Evolutionary conservation across 2,888 invertebrate genomes (phyloP).

Genomic region (Plutella xylostella): DNA sequence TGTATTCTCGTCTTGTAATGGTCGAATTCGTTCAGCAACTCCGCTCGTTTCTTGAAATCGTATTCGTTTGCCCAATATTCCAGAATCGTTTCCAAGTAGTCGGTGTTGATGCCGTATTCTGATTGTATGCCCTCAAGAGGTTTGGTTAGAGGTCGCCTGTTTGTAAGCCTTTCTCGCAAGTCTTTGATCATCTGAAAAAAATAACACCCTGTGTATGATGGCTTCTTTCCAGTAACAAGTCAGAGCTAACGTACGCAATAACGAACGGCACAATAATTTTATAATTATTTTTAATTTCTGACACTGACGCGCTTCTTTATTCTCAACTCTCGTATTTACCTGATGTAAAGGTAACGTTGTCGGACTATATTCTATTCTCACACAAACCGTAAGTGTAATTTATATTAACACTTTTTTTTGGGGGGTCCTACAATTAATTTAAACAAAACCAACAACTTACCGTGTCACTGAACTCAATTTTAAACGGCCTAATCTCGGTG

Average conservation of each 20-base stretch:
- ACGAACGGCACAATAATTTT: too few relatives aligned
- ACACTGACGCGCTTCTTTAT: too few relatives aligned
- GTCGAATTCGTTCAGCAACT: conserved; percentile 75
- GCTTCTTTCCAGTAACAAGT: too few relatives aligned
- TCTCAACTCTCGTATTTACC: too few relatives aligned
- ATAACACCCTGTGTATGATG: too few relatives aligned
- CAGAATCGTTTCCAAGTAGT: conserved; percentile 74
- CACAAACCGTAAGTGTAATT: too few relatives aligned
- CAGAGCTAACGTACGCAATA: too few relatives aligned
- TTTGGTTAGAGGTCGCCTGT: conserved; percentile 56
- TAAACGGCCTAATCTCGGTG: conserved; percentile 38
- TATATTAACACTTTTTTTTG: too few relatives aligned
- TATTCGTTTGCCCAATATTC: conserved; percentile 84
- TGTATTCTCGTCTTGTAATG: conserved; percentile 84
- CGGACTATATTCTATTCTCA: too few relatives aligned
- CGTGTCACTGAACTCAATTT: conserved; percentile 47
- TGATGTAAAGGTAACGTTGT: too few relatives aligned
- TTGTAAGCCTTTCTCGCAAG: conserved; percentile 68
- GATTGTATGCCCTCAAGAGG: conserved; percentile 79
- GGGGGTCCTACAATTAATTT: too few relatives aligned
- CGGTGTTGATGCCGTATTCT: conserved; percentile 85
- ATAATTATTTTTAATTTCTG: too few relatives aligned
- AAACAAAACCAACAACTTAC: conserved; percentile 31
- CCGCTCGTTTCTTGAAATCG: conserved; percentile 72
- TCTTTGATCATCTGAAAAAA: conserved; percentile 64